Percentiles rank a stretch among this genome's conserved stretches.
Conservation (phyloP, 2,888 invertebrate genomes). For the Biston betularia region DNA sequence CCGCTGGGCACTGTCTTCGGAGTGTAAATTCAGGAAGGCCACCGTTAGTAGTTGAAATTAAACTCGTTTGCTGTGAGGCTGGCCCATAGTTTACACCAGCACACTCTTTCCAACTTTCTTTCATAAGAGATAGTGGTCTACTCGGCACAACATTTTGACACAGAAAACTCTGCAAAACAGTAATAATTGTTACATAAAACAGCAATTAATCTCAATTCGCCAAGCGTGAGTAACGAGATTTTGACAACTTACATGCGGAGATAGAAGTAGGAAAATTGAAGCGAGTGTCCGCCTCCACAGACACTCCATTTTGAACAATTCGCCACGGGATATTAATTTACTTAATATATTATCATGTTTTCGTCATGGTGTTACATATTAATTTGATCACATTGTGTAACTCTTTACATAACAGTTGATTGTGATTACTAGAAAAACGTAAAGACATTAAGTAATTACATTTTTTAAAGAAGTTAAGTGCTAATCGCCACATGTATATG, state of each 20-base stretch:
- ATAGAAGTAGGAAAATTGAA: conserved; percentile 52
- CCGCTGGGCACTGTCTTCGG: neutral
- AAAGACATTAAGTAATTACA: conserved; percentile 41
- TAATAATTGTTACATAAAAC: conserved; percentile 35
- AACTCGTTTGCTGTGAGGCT: conserved; percentile 27
- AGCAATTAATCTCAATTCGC: conserved; percentile 26
- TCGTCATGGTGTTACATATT: conserved; percentile 50
- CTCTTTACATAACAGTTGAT: conserved; percentile 56
- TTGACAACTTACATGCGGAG: conserved; percentile 57
- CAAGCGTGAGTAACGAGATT: conserved; percentile 34
- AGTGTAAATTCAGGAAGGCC: conserved; percentile 3
- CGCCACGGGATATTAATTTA: conserved; percentile 55
- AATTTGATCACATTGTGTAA: conserved; percentile 61
- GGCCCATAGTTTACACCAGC: conserved; percentile 6
- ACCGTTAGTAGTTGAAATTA: conserved; percentile 20
- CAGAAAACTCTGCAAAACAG: conserved; percentile 48
- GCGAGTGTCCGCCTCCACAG: conserved; percentile 55
- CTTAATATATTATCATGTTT: conserved; percentile 66
- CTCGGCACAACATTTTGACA: conserved; percentile 39
- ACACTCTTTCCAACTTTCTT: conserved; percentile 24
- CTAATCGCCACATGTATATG: neutral
- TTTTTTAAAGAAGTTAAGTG: conserved; percentile 8
- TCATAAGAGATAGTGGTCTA: conserved; percentile 20
- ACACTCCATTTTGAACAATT: conserved; percentile 65
- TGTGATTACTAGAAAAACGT: conserved; percentile 45